A percentile compares a stretch with the other conserved stretches of the same genome.
Conservation (phyloP, 2,113 vertebrate species). For the Myotis brandtii region DNA sequence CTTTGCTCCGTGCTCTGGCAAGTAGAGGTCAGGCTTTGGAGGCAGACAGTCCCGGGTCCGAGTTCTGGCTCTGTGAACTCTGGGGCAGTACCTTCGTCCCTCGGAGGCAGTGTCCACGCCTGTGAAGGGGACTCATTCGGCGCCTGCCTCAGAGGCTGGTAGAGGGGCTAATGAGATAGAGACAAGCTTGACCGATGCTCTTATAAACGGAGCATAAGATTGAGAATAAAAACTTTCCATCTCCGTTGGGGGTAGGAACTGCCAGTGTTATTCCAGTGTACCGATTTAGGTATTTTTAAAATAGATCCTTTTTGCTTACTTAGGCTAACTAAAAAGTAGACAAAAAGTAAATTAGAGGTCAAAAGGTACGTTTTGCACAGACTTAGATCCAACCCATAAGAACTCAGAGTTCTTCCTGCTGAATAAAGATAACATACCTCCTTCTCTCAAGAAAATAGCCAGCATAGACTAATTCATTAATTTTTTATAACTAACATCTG, state of each 20-base stretch:
- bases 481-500: background rate
- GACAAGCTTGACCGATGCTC: background rate
- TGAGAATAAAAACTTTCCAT: background rate
- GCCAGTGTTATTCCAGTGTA: background rate
- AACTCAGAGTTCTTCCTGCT: background rate
- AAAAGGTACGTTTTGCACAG: background rate
- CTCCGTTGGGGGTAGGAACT: background rate
- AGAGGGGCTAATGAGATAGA: background rate
- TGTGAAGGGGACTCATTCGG: background rate
- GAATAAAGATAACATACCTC: background rate
- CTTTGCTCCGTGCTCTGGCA: background rate
- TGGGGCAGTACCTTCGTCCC: background rate
- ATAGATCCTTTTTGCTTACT: background rate
- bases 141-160: background rate
- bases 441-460: slow-evolving; percentile 1
- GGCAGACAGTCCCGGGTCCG: background rate
- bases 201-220: background rate
- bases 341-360: slow-evolving; percentile 2
- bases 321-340: background rate
- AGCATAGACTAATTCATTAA: background rate
- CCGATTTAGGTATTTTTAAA: background rate
- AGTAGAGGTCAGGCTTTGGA: background rate
- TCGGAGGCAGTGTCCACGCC: background rate
- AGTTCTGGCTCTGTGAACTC: background rate
- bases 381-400: background rate